Evolutionary conservation across 2,797 vertebrate species (phyloP).

Genomic region (Momotus momota): DNA sequence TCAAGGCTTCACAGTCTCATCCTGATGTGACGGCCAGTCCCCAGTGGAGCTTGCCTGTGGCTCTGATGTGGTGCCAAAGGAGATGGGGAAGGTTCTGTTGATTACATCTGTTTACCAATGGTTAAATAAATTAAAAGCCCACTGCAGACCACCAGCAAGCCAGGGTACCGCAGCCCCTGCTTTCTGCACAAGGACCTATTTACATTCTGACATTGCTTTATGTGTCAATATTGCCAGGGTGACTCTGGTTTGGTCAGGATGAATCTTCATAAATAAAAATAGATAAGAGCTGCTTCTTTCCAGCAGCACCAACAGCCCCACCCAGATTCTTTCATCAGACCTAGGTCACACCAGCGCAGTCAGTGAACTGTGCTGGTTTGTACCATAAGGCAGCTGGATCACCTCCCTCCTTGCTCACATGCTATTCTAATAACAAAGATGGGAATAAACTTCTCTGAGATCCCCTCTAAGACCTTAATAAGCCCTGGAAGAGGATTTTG

Average conservation of each 20-base stretch:
- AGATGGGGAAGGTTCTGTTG: constrained; percentile 53
- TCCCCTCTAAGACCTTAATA: not conserved
- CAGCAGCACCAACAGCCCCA: not conserved
- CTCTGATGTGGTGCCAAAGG: constrained; percentile 60
- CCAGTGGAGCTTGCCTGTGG: constrained; percentile 36
- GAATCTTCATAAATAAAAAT: not conserved
- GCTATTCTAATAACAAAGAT: not conserved
- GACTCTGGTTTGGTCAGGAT: not conserved
- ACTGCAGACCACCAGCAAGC: constrained; percentile 84
- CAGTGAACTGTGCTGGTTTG: not conserved
- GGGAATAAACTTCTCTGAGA: not conserved
- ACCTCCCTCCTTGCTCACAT: not conserved
- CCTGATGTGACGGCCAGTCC: constrained; percentile 13
- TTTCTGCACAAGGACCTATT: not conserved
- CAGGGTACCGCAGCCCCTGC: not conserved
- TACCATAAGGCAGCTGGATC: not conserved
- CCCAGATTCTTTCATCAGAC: not conserved
- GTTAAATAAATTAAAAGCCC: constrained; percentile 88
- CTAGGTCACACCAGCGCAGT: not conserved
- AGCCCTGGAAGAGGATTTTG: not conserved
- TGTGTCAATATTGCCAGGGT: not conserved
- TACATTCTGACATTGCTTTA: not conserved
- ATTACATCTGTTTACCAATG: constrained; percentile 86
- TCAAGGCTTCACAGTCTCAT: constrained; percentile 63
- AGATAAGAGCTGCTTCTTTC: not conserved